Conservation (phyloP, 1,140 invertebrate genomes). For the Atta colombica region DNA sequence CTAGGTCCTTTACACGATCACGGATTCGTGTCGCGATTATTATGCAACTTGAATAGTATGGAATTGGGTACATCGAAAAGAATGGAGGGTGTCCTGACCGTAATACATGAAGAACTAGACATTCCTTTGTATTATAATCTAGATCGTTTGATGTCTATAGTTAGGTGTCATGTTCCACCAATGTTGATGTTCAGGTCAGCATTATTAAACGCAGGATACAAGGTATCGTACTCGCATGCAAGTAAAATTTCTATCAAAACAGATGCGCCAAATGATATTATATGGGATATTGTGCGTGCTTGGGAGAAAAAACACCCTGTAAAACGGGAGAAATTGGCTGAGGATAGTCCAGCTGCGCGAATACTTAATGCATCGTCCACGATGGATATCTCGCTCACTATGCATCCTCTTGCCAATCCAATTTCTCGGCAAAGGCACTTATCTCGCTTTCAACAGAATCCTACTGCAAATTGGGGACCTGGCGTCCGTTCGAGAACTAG, state of each 20-base stretch:
- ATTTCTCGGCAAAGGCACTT: constrained; percentile 91
- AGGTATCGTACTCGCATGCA: constrained; percentile 97
- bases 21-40: constrained; percentile 90
- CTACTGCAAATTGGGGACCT: constrained; percentile 95
- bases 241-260: constrained; percentile 97
- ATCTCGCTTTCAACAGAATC: constrained; percentile 95
- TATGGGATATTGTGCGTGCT: constrained; percentile 97
- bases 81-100: constrained; percentile 91
- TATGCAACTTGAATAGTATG: constrained; percentile 82
- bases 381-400: constrained; percentile 88
- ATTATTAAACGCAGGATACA: constrained; percentile 96
- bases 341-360: constrained; percentile 86
- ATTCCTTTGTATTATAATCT: constrained; percentile 95
- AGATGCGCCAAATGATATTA: constrained; percentile 93
- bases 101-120: constrained; percentile 94
- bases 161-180: constrained; percentile 80
- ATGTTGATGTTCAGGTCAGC: constrained; percentile 92
- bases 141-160: constrained; percentile 86
- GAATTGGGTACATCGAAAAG: constrained; percentile 91
- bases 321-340: constrained; percentile 84
- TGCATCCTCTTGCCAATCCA: constrained; percentile 93
- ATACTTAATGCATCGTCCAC: constrained; percentile 87
- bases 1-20: constrained; percentile 93
- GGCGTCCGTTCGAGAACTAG: constrained; percentile 91
- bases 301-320: constrained; percentile 89